Evolutionary conservation across 1,140 invertebrate species (phyloP).

Genomic region (Ridgeia piscesae): DNA sequence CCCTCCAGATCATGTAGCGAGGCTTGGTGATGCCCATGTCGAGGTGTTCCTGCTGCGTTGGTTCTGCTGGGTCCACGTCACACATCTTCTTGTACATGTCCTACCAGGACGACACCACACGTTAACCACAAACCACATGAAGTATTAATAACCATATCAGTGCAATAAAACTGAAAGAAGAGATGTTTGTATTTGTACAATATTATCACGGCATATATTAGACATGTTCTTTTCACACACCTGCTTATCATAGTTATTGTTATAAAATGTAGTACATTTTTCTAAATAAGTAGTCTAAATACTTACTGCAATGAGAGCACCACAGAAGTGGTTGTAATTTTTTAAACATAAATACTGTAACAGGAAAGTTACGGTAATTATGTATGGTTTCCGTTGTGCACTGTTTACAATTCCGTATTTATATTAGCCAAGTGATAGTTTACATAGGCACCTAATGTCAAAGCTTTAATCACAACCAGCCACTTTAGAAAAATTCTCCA

Average conservation of each 20-base stretch:
- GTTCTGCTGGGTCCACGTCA: slow-evolving; percentile 86
- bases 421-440: too few species aligned
- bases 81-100: slow-evolving; percentile 99
- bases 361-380: too few species aligned
- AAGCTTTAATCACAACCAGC: too few species aligned
- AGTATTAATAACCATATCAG: neutral
- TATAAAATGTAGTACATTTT: neutral
- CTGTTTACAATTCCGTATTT: too few species aligned
- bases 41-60: slow-evolving; percentile 84
- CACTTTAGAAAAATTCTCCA: too few species aligned
- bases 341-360: too few species aligned
- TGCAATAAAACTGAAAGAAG: neutral
- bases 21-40: slow-evolving; percentile 91
- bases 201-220: neutral
- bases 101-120: slow-evolving; percentile 40
- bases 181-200: neutral
- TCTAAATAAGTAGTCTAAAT: neutral
- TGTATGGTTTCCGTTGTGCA: too few species aligned
- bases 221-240: too few species aligned
- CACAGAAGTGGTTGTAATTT: too few species aligned
- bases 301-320: too few species aligned
- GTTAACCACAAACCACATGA: neutral
- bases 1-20: slow-evolving; percentile 95
- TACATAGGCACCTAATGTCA: too few species aligned
- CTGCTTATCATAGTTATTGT: neutral